Conservation (phyloP, 2,888 invertebrate species). For the Apamea sordens region DNA sequence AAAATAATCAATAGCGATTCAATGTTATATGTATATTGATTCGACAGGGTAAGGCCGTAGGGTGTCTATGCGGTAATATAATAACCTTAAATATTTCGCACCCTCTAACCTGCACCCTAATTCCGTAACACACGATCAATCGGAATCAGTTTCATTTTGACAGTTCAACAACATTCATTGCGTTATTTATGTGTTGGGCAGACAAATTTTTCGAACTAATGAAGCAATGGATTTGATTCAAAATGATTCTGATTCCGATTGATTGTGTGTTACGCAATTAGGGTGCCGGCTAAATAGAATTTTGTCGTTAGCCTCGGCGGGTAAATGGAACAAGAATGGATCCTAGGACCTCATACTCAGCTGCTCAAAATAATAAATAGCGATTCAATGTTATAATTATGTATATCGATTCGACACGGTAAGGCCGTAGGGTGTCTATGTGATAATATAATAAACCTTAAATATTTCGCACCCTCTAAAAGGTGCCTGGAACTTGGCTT, state of each 20-base stretch:
- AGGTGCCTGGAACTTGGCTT: constrained; percentile 10
- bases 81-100: constrained; percentile 38
- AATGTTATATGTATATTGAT: not conserved
- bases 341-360: not conserved
- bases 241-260: no score
- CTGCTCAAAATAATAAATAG: not conserved
- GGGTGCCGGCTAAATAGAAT: no score
- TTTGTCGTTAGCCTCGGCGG: no score
- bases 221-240: no score
- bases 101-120: no score
- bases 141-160: no score
- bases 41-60: not conserved
- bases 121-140: no score
- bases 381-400: not conserved
- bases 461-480: constrained; percentile 49
- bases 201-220: no score
- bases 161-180: no score
- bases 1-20: constrained; percentile 5
- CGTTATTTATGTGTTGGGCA: no score
- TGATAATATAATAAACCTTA: constrained; percentile 40
- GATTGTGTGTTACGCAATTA: no score
- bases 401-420: not conserved
- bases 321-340: no score
- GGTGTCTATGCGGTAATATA: constrained; percentile 29
- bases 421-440: not conserved